Percentiles rank a stretch among this genome's conserved stretches.
Conservation (phyloP, 2,797 vertebrate species). For the Xyrichtys novacula region DNA sequence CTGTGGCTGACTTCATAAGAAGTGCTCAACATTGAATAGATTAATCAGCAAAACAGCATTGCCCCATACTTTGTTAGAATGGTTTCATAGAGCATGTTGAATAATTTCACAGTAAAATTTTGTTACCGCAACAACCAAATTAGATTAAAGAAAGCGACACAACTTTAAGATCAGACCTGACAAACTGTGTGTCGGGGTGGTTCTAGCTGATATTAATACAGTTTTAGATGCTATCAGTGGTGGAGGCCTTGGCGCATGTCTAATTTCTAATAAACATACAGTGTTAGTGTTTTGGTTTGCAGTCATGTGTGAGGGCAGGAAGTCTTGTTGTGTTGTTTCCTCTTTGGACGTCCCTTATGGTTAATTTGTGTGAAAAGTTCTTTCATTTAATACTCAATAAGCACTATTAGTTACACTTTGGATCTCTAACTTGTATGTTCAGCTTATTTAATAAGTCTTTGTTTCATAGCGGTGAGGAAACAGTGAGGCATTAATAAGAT, state of each 20-base stretch:
- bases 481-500: conserved; percentile 1
- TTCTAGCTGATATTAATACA: neutral
- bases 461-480: neutral
- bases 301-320: conserved; percentile 55
- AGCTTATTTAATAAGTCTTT: conserved; percentile 10
- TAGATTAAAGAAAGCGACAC: neutral
- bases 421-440: neutral
- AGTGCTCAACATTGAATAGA: too few species aligned
- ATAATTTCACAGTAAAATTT: neutral
- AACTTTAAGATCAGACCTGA: neutral
- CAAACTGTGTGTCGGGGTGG: neutral
- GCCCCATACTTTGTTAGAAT: too few species aligned
- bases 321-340: conserved; percentile 42
- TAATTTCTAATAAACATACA: conserved; percentile 36
- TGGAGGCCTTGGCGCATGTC: conserved; percentile 17
- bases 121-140: neutral
- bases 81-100: too few species aligned
- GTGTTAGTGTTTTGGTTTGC: conserved; percentile 34
- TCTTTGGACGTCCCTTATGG: conserved; percentile 21
- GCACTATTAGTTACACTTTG: neutral
- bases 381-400: conserved; percentile 12
- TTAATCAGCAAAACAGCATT: too few species aligned
- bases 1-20: too few species aligned
- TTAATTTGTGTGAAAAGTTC: conserved; percentile 29
- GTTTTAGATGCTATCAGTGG: conserved; percentile 6